These are phyloP conservation scores for Ischnus inquisitorius DNA, from an alignment of 2,888 invertebrate genomes.

Conservation along the genomic window DNA sequence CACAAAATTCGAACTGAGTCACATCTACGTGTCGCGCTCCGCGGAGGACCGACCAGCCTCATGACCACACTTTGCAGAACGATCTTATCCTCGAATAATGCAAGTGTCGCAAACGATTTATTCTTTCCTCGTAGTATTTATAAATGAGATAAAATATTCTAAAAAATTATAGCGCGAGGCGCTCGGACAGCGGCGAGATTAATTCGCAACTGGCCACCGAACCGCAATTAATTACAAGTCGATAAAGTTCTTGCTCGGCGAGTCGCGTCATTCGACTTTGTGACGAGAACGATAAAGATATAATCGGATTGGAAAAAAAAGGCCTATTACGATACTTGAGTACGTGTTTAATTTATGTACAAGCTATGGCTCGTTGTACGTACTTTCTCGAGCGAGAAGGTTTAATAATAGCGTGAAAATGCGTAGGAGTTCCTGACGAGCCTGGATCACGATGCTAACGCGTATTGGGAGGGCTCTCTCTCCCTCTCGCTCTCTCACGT, in stretches of 20 bases:
- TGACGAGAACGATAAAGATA: neutral
- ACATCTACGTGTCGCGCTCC: no score
- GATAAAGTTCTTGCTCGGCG: constrained; percentile 9
- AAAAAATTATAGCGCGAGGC: no score
- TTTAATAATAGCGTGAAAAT: constrained; percentile 66
- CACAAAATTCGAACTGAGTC: no score
- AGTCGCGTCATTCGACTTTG: constrained; percentile 18
- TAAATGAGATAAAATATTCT: no score
- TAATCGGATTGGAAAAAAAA: neutral
- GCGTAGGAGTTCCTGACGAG: constrained; percentile 69
- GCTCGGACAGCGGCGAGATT: neutral
- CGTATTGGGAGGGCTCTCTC: constrained; percentile 39
- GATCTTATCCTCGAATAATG: no score
- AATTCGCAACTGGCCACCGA: constrained; percentile 1
- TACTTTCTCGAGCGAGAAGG: constrained; percentile 40
- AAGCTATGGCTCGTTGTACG: constrained; percentile 15
- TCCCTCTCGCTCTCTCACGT: constrained; percentile 34
- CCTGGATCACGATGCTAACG: constrained; percentile 61
- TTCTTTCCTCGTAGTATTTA: no score
- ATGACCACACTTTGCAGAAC: no score
- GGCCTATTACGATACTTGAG: constrained; percentile 14
- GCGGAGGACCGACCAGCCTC: no score
- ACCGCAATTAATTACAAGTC: constrained; percentile 23
- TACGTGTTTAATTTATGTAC: neutral
- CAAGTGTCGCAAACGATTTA: no score